phyloP scores from a whole-genome alignment of 92 coral and sea anemone species.

The Montipora capitata region DNA sequence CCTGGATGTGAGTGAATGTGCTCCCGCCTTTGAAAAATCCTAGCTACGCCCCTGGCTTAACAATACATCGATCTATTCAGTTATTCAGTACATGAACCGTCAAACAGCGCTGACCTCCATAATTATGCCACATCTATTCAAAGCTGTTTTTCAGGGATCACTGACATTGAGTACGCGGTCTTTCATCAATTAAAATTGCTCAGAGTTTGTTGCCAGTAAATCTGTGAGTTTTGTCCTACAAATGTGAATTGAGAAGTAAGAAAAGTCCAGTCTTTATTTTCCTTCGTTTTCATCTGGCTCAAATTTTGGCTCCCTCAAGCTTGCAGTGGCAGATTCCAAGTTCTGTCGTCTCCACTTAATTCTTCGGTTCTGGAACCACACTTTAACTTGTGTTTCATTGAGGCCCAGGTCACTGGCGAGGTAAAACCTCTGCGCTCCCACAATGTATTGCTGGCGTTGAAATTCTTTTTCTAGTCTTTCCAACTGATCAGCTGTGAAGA shows the following conservation, averaged over 20 bases:
- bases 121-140: too few species aligned
- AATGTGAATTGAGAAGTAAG: background rate
- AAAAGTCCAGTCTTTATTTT: background rate
- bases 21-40: too few species aligned
- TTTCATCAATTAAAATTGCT: too few species aligned
- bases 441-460: constrained; percentile 86
- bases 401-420: constrained; percentile 86
- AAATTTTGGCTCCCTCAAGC: background rate
- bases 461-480: constrained; percentile 87
- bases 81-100: too few species aligned
- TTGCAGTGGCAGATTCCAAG: background rate
- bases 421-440: constrained; percentile 83
- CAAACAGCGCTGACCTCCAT: too few species aligned
- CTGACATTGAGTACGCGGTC: too few species aligned
- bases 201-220: background rate
- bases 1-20: too few species aligned
- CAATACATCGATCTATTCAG: too few species aligned
- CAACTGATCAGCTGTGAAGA: constrained; percentile 87
- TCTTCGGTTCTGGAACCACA: constrained; percentile 93
- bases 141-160: too few species aligned
- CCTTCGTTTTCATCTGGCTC: constrained; percentile 54
- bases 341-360: constrained; percentile 89
- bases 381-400: constrained; percentile 91
- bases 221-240: background rate
- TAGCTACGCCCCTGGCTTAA: too few species aligned